These are phyloP conservation scores for Neosalanx taihuensis DNA, from an alignment of 2,797 vertebrate genomes.

Conservation along the genomic window DNA sequence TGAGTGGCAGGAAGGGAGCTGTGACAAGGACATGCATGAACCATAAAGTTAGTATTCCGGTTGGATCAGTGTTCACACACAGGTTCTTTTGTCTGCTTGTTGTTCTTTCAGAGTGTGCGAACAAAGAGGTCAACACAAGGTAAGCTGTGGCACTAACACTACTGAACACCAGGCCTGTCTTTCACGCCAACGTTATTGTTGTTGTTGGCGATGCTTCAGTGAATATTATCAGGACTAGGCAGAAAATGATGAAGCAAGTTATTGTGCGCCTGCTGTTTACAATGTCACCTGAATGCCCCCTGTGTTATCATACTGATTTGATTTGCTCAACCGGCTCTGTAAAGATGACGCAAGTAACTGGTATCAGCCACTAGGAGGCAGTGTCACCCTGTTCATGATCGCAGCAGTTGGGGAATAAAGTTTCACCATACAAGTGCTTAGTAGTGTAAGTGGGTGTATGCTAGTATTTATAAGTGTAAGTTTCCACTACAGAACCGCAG, in stretches of 20 bases:
- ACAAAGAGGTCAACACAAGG: slow-evolving; percentile 62
- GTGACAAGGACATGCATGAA: neutral
- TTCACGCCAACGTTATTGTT: neutral
- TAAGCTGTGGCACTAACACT: slow-evolving; percentile 36
- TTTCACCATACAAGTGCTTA: neutral
- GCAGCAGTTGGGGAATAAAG: neutral
- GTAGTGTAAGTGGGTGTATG: slow-evolving; percentile 3
- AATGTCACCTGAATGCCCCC: neutral
- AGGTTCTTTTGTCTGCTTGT: neutral
- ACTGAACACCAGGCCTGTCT: neutral
- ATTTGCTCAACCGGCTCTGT: neutral
- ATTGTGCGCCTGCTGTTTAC: slow-evolving; percentile 6
- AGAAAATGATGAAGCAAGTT: neutral
- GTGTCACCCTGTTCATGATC: neutral
- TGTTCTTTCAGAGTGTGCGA: slow-evolving; percentile 67
- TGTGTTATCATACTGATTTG: neutral
- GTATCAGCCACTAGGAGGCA: neutral
- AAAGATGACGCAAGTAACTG: neutral
- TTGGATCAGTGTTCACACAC: slow-evolving; percentile 18
- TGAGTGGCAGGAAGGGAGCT: neutral
- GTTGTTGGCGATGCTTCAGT: neutral
- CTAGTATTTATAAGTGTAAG: slow-evolving; percentile 3
- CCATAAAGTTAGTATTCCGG: neutral
- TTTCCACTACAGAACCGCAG: slow-evolving; percentile 55
- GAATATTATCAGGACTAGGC: neutral